These are phyloP conservation scores for Babylonia areolata DNA, from an alignment of 1,140 invertebrate genomes.

Conservation along the genomic window DNA sequence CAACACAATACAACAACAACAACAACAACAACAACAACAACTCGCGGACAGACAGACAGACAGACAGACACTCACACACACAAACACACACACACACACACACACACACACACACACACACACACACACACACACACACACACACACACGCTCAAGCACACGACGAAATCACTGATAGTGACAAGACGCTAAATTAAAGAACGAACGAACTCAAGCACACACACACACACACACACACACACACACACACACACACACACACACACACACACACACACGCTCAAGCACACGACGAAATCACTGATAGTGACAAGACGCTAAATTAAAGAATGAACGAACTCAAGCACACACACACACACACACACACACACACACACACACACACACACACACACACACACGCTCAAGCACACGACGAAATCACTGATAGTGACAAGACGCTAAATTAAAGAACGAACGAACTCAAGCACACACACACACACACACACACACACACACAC, in stretches of 20 bases:
- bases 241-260: conserved; percentile 1
- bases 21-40: too few relatives aligned
- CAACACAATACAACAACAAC: too few relatives aligned
- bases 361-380: conserved; percentile 7
- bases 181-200: too few relatives aligned
- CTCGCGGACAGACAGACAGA: too few relatives aligned
- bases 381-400: neutral
- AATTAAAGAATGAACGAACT: too few relatives aligned
- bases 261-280: neutral
- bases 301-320: too few relatives aligned
- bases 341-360: neutral
- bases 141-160: neutral
- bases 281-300: neutral
- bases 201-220: too few relatives aligned
- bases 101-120: conserved; percentile 11
- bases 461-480: neutral
- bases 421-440: too few relatives aligned
- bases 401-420: neutral
- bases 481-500: conserved; percentile 7
- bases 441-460: too few relatives aligned
- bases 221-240: neutral
- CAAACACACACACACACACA: neutral
- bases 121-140: neutral
- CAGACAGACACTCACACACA: too few relatives aligned
- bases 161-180: too few relatives aligned